Conservation (phyloP, 2,113 vertebrate genomes). For the Daphoenositta chrysoptera region DNA sequence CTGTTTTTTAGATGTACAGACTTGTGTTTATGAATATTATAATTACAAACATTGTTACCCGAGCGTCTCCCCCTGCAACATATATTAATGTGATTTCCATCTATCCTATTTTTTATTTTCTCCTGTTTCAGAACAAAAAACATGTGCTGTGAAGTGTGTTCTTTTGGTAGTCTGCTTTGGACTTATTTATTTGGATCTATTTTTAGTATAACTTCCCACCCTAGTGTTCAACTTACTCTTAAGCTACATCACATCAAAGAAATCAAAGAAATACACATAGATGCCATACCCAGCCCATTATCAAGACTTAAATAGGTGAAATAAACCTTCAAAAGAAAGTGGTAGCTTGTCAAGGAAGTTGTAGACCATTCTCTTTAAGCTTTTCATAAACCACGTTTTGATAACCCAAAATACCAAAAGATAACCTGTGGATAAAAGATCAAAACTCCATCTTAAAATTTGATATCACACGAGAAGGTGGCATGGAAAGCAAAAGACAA, state of each 20-base stretch:
- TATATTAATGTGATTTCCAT: not conserved
- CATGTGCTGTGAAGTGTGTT: fast-evolving
- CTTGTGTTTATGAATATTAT: not conserved
- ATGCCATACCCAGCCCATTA: not conserved
- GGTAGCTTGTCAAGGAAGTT: not conserved
- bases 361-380: not conserved
- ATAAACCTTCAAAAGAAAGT: not conserved
- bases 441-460: not conserved
- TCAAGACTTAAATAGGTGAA: not conserved
- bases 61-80: not conserved
- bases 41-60: not conserved
- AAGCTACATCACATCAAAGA: not conserved
- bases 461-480: not conserved
- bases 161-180: not conserved
- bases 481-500: not conserved
- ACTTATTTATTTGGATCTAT: not conserved
- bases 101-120: not conserved
- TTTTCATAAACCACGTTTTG: not conserved
- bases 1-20: not conserved
- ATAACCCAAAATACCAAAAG: not conserved
- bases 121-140: not conserved
- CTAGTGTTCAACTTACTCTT: not conserved
- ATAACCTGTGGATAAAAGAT: not conserved
- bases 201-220: not conserved
- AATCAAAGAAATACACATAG: no score